phyloP scores from a whole-genome alignment of 2,797 vertebrate species.

The Pseudopleuronectes americanus region DNA sequence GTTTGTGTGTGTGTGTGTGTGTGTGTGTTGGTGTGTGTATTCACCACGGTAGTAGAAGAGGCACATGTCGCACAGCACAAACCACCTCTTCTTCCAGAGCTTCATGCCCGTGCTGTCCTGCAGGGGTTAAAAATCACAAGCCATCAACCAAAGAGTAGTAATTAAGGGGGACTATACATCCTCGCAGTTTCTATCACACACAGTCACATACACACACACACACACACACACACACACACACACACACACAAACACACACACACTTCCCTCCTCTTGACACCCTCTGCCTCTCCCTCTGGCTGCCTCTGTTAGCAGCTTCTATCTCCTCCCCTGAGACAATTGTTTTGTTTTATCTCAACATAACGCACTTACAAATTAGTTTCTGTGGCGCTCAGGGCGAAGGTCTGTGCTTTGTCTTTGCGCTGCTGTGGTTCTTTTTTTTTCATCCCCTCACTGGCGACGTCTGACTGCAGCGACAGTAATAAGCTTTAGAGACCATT shows the following conservation, averaged over 20 bases:
- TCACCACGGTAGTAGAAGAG: constrained; percentile 97
- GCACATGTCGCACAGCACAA: constrained; percentile 95
- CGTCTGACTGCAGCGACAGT: constrained; percentile 3
- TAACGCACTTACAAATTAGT: constrained; percentile 40
- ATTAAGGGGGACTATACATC: background rate
- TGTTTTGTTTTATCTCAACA: constrained; percentile 44
- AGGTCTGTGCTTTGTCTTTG: constrained; percentile 31
- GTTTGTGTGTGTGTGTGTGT: constrained; percentile 17
- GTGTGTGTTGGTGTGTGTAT: constrained; percentile 25
- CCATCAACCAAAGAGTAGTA: background rate
- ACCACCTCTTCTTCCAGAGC: constrained; percentile 99
- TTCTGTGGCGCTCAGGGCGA: constrained; percentile 21
- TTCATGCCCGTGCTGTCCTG: constrained; percentile 99
- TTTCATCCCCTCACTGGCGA: no score
- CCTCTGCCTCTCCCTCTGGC: constrained; percentile 18
- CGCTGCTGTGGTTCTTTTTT: background rate
- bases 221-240: background rate
- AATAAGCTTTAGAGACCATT: constrained; percentile 12
- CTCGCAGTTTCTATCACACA: background rate
- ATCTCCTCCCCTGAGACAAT: background rate
- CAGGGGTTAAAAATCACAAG: constrained; percentile 49
- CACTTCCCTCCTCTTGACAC: constrained; percentile 9
- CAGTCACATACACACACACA: background rate
- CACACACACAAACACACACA: constrained; percentile 1
- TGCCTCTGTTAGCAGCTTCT: constrained; percentile 38